These are phyloP conservation scores for Epiblema foenella DNA, from an alignment of 2,888 invertebrate species.

Conservation along the genomic window DNA sequence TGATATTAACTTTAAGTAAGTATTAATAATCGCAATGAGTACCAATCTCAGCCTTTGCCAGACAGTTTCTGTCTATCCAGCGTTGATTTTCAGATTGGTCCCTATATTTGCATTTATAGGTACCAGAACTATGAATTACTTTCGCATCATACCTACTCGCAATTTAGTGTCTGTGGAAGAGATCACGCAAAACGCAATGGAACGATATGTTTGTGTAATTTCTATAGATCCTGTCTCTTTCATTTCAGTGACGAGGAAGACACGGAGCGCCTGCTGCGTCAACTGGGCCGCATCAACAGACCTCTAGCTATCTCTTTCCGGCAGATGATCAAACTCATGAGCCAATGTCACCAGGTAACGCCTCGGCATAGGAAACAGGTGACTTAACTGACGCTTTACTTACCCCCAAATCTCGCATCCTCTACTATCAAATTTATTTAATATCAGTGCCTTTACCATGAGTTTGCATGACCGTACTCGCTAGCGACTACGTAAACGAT, in stretches of 20 bases:
- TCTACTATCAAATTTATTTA: background rate
- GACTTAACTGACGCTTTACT: conserved; percentile 20
- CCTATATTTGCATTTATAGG: too few relatives aligned
- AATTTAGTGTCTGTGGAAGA: too few relatives aligned
- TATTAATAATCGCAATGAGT: too few relatives aligned
- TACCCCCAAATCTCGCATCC: background rate
- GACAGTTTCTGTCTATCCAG: too few relatives aligned
- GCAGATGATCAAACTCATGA: conserved; percentile 92
- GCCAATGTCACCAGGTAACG: conserved; percentile 90
- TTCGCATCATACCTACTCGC: too few relatives aligned
- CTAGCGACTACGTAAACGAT: too few relatives aligned
- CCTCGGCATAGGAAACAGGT: conserved; percentile 39
- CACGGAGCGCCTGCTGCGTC: conserved; percentile 86
- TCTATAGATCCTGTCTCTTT: background rate
- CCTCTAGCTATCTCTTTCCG: conserved; percentile 88
- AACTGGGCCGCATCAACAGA: conserved; percentile 85
- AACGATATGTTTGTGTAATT: background rate
- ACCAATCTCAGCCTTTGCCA: too few relatives aligned
- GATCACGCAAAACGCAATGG: too few relatives aligned
- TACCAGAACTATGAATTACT: too few relatives aligned
- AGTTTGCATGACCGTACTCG: too few relatives aligned
- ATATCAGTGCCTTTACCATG: background rate
- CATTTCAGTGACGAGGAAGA: conserved; percentile 88
- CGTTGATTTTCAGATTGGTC: too few relatives aligned
- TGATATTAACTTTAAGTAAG: too few relatives aligned